Percentiles rank a stretch among this genome's conserved stretches.
Evolutionary conservation across 1,140 invertebrate genomes (phyloP).

Genomic region (Drosophila truncata): DNA sequence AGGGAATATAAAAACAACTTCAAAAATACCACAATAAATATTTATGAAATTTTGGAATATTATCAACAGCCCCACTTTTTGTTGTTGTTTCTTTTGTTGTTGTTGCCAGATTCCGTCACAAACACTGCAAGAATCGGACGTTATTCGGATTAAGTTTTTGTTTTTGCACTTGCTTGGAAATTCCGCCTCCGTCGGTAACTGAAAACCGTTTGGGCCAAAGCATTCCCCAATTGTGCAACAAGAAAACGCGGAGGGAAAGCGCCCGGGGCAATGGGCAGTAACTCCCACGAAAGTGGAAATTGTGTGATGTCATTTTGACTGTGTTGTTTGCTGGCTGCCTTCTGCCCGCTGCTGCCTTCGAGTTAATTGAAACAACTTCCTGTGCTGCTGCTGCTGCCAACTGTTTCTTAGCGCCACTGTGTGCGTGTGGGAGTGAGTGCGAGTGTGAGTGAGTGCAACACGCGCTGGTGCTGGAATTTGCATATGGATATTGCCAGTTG

Average conservation of each 20-base stretch:
- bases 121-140: slow-evolving; percentile 45
- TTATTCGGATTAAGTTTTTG: slow-evolving; percentile 49
- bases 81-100: not conserved
- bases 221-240: slow-evolving; percentile 41
- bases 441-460: slow-evolving; percentile 38
- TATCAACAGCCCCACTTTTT: not conserved
- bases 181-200: slow-evolving; percentile 16
- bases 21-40: no score
- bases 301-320: slow-evolving; percentile 80
- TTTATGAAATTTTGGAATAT: no score
- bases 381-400: slow-evolving; percentile 54
- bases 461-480: slow-evolving; percentile 40
- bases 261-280: slow-evolving; percentile 30
- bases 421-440: slow-evolving; percentile 39
- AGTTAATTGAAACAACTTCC: slow-evolving; percentile 79
- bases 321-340: slow-evolving; percentile 52
- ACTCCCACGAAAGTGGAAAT: slow-evolving; percentile 71
- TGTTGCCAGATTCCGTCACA: slow-evolving; percentile 30
- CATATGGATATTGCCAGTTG: slow-evolving; percentile 33
- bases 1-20: no score
- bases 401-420: slow-evolving; percentile 57
- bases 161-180: slow-evolving; percentile 50
- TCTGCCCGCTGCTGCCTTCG: slow-evolving; percentile 53
- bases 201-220: slow-evolving; percentile 9
- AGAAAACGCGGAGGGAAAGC: slow-evolving; percentile 19